Conservation (phyloP, 2,888 invertebrate genomes). For the Harmothoe impar region DNA sequence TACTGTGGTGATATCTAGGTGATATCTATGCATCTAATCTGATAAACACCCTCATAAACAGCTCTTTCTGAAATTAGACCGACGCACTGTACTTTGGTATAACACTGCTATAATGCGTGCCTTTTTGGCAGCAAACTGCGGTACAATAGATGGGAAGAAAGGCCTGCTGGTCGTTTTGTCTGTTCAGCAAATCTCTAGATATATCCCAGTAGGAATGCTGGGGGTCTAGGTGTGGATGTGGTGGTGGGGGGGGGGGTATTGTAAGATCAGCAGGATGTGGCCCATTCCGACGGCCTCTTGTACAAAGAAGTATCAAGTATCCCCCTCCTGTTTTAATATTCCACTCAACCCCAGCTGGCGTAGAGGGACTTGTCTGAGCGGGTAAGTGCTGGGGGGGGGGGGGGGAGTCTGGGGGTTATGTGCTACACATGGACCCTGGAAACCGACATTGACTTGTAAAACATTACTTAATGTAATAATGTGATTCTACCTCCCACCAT, state of each 20-base stretch:
- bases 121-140: no score
- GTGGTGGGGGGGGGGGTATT: neutral
- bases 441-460: neutral
- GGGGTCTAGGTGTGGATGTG: neutral
- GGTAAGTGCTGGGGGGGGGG: neutral
- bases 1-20: no score
- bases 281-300: neutral
- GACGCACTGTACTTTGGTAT: no score
- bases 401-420: neutral
- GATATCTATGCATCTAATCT: no score
- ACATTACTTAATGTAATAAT: constrained; percentile 8
- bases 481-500: neutral
- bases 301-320: constrained; percentile 36
- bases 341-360: neutral
- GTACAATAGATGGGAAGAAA: no score
- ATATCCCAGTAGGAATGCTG: no score
- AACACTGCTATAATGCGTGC: no score
- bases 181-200: no score
- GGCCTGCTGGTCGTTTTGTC: no score
- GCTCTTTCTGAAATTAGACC: no score
- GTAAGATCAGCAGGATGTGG: constrained; percentile 13
- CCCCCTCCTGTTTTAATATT: neutral
- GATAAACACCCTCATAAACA: no score
- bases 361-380: neutral
- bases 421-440: constrained; percentile 7